Base-by-base conservation (phyloP, 2,797 vertebrate genomes). In the Capromys pilorides region DNA sequence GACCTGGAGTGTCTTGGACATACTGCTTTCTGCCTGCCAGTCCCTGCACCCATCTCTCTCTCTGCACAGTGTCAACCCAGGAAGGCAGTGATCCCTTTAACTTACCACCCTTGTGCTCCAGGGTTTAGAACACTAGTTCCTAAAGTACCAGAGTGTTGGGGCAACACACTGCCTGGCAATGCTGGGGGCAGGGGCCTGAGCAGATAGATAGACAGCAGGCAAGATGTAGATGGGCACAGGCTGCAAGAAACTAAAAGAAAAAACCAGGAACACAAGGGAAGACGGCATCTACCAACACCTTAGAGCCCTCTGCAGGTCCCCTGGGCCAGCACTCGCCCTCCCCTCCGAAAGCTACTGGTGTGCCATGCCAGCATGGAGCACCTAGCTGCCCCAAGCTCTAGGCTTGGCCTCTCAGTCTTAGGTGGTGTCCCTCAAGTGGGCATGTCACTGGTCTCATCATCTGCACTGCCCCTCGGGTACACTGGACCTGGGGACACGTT, bases 361-460 rank as follows among this genome's bases (percentile, higher is more conserved):
- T 4, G 11, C 24, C 22, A 14, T 0, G 0, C 33, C 41, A 81
- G 5, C 1, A 22, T 3, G 87, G 12, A 88, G 9, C 13, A 16
- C 10, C 57, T 26, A 24, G 51, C 62, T 84, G 18, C 41, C 39
- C 62, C 45, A n/a, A n/a, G 64, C 69, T 51, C 57, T 61, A n/a
- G 45, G 28, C 41, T 79, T 57, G 59, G 81, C 69, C 75, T 75
- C 59, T 36, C 13, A 0, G 31, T 10, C 24, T 82, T 45, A 62
- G 1, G 54, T 28, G 33, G 61, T 82, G 62, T 75, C 45, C 64
- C 88, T 78, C 31, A 83, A 26, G 69, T 5, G 36, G 33, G 49
- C 51, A 73, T 4, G n/a, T 49, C 19, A 39, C 39, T 87, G 24
- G 41, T 21, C 21, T 36, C 33, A 8, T 51, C 90, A 75, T 36